Percentiles rank a stretch among this genome's conserved stretches.
Evolutionary conservation across 92 coral and sea anemone species (phyloP).

Genomic region (Phenganax subtilis): DNA sequence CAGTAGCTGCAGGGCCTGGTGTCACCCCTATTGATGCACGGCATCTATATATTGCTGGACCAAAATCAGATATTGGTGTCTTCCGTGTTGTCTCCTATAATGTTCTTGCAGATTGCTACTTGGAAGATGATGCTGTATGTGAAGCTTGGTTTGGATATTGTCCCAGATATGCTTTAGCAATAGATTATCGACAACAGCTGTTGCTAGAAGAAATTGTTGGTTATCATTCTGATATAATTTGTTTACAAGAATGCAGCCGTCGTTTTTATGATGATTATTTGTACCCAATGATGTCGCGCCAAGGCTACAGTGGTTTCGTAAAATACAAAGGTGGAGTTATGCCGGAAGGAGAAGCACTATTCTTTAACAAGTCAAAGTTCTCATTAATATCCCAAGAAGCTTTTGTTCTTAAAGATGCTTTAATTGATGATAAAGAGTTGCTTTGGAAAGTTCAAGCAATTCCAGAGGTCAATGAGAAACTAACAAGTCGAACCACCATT

Average conservation of each 20-base stretch:
- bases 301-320: constrained; percentile 65
- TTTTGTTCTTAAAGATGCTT: constrained; percentile 55
- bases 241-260: constrained; percentile 89
- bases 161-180: constrained; percentile 77
- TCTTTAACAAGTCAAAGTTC: constrained; percentile 69
- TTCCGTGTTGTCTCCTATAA: constrained; percentile 79
- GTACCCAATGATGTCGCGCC: constrained; percentile 61
- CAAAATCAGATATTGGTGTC: constrained; percentile 41
- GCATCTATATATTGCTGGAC: constrained; percentile 65
- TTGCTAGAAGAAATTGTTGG: constrained; percentile 81
- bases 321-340: constrained; percentile 77
- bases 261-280: constrained; percentile 56
- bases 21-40: constrained; percentile 74
- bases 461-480: constrained; percentile 56
- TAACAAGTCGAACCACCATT: constrained; percentile 61
- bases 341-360: constrained; percentile 88
- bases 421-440: constrained; percentile 53
- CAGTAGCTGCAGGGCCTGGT: constrained; percentile 86
- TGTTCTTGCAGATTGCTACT: constrained; percentile 79
- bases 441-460: constrained; percentile 58
- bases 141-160: constrained; percentile 71
- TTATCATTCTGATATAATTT: constrained; percentile 81
- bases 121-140: constrained; percentile 71
- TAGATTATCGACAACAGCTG: constrained; percentile 81
- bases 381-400: constrained; percentile 61